These are phyloP conservation scores for Oxystoma pomonae DNA, from an alignment of 2,888 invertebrate species.

Conservation along the genomic window DNA sequence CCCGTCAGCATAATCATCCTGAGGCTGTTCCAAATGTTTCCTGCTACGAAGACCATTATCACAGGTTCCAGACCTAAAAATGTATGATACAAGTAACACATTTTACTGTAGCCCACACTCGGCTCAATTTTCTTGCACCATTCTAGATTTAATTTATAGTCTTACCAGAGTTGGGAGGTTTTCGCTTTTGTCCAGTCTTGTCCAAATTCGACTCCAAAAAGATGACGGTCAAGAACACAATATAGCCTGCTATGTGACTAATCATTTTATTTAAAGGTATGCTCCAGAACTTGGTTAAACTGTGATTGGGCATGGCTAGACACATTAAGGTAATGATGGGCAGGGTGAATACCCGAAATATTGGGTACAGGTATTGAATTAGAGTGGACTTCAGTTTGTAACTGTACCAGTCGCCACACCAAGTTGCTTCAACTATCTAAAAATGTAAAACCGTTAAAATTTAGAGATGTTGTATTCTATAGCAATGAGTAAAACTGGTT, in stretches of 20 bases:
- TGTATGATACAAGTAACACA: too few species aligned
- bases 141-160: too few species aligned
- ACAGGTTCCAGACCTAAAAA: conserved; percentile 43
- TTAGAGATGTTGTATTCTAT: too few species aligned
- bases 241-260: conserved; percentile 61
- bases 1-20: conserved; percentile 57
- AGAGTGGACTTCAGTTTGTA: conserved; percentile 41
- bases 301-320: conserved; percentile 47
- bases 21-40: conserved; percentile 54
- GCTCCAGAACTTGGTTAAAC: conserved; percentile 52
- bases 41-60: conserved; percentile 51
- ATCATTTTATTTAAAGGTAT: conserved; percentile 70
- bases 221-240: conserved; percentile 61
- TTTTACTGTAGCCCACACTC: too few species aligned
- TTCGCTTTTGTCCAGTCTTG: conserved; percentile 54
- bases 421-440: conserved; percentile 59
- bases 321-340: conserved; percentile 49
- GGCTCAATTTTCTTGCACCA: too few species aligned
- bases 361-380: conserved; percentile 34
- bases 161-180: conserved; percentile 60
- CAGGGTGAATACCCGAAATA: conserved; percentile 45
- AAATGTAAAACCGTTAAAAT: too few species aligned
- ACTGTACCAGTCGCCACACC: conserved; percentile 55
- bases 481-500: too few species aligned
- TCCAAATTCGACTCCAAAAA: conserved; percentile 58